Conservation (phyloP, 2,797 vertebrate genomes). For the Cynopterus sphinx region DNA sequence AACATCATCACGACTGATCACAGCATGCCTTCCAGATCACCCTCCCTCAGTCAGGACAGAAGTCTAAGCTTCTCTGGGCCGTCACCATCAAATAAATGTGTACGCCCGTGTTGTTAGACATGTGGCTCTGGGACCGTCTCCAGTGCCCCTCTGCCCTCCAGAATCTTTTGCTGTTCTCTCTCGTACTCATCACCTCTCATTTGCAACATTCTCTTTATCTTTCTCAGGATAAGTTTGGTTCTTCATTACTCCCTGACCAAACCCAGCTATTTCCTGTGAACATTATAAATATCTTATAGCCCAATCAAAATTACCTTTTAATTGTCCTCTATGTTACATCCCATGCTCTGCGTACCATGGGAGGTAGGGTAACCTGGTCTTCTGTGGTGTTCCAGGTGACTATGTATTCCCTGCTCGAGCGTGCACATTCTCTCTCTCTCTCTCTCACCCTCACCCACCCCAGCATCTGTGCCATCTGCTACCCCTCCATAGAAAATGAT, state of each 20-base stretch:
- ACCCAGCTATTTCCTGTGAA: not conserved
- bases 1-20: accelerated
- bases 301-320: not conserved
- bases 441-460: too few relatives aligned
- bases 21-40: not conserved
- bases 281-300: not conserved
- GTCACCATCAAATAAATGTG: accelerated
- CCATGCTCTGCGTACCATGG: not conserved
- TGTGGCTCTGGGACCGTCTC: too few relatives aligned
- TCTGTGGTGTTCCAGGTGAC: not conserved
- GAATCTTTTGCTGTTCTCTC: not conserved
- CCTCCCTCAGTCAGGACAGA: accelerated
- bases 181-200: not conserved
- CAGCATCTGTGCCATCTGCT: too few relatives aligned
- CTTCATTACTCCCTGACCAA: not conserved
- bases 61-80: too few relatives aligned
- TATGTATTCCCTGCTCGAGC: not conserved
- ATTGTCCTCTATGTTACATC: not conserved
- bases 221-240: not conserved
- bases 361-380: not conserved
- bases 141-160: not conserved
- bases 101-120: accelerated
- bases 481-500: not conserved
- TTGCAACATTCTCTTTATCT: not conserved
- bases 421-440: too few relatives aligned